Base-by-base conservation (phyloP, 1,140 invertebrate species). In the Melanaphis sacchari region DNA sequence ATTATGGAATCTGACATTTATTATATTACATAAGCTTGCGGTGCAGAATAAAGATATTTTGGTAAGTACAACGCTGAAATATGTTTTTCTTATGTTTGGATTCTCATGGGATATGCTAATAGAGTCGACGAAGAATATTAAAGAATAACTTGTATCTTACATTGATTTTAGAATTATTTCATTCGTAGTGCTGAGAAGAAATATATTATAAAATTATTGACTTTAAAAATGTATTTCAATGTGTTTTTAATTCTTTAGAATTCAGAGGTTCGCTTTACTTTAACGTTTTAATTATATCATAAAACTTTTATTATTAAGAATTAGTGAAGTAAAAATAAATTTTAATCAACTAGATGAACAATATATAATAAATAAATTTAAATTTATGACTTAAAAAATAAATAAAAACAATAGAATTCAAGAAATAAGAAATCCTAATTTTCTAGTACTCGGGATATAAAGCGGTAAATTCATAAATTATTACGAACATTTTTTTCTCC, bases 91-190 rank as follows among this genome's bases (percentile, higher is more conserved):
- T 43, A 15, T n/a, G 85, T 46, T 46, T 46, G 41, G 31, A n/a
- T 46, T 43, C 41, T 43, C 41, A 18, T n/a, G 85, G 85, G 85
- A 87, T 43, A n/a, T 46, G 85, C 85, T 87, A 87, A 87, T 8
- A 87, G 11, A 87, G 41, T 87, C 85, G 85, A 43, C 41, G 43
- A 87, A 87, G n/a, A 46, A 87, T 46, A 87, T 18, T 46, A 46
- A 87, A 40, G 38, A 40, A 84, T n/a, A n/a, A 46, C 85, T 31
- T 87, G 11, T 18, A n/a, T 46, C 41, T n/a, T n/a, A 87, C 85
- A 46, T 87, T 46, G 85, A 87, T 87, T 87, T 46, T 15, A 87
- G 36, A 87, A 85, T 84, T 21, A 84, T 40, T 84, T 84, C 24
- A 15, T 24, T 24, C 22, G 4, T 31, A n/a, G n/a, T 66, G 11